Base-by-base conservation (phyloP, 2,113 vertebrate genomes). In the Triplophysa rosa region DNA sequence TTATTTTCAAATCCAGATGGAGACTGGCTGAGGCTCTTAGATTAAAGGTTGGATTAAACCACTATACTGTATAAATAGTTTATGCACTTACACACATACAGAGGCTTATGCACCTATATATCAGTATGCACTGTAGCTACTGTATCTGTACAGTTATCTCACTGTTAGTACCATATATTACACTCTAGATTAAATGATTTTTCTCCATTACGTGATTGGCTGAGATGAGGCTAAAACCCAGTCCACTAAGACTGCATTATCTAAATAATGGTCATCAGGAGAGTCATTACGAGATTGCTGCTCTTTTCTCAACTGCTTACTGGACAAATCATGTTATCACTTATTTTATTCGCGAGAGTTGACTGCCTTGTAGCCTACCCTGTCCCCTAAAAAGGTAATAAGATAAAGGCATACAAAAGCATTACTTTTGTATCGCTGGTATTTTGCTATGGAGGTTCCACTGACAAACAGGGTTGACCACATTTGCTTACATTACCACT, bases 131-230 rank as follows among this genome's bases (percentile, higher is more conserved):
- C 10, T 45, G 10, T 45, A 45, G 29, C 42, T 45, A 45, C 11
- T 45, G 42, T 45, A 10, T 45, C 42, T 45, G 8, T 45, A 45
- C 9, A 45, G 42, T 12, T 12, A 45, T 45, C 1, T 12, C 9
- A 45, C 10, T 45, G 42, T 45, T 12, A 45, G 42, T 45, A 11
- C 9, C 42, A 45, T 45, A 45, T 45, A 45, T 45, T 45, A 12
- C 42, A 12, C 42, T 45, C 11, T 45, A 12, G 10, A 45, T 45
- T 45, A 45, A 45, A 45, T 81, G 84, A 86, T 86, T 86, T 83
- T 79, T 82, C 66, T 89, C 81, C 78, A 88, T 89, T 88, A 86
- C 86, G 76, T 80, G 81, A 88, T 86, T 87, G 87, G 78, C 78
- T 85, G 68, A 84, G 78, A 80, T 88, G 67, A 83, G 71, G 79